These are phyloP conservation scores for Lonchura striata DNA, from an alignment of 2,113 vertebrate species.

Conservation along the genomic window DNA sequence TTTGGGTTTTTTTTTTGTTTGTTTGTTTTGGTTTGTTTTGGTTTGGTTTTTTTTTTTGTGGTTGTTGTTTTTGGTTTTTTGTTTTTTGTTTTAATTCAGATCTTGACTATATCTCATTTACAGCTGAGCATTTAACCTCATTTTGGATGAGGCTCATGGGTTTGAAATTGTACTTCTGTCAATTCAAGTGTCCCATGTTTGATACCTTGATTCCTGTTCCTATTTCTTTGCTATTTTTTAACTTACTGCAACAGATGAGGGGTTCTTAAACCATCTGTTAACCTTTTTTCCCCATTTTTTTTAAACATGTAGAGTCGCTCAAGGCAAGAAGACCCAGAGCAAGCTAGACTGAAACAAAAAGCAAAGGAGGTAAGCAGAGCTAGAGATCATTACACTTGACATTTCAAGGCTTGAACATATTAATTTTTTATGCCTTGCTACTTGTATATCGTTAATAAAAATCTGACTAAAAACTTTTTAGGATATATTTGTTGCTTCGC, in stretches of 20 bases:
- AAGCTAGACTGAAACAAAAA: constrained; percentile 92
- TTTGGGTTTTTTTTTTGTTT: no score
- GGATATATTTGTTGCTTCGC: constrained; percentile 86
- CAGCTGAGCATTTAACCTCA: constrained; percentile 76
- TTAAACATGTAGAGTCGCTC: constrained; percentile 83
- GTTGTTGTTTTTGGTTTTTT: neutral
- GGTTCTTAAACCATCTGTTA: constrained; percentile 91
- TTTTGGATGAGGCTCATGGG: constrained; percentile 76
- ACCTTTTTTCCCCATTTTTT: constrained; percentile 76
- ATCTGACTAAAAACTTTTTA: constrained; percentile 92
- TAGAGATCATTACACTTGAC: constrained; percentile 95
- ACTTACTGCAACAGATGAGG: constrained; percentile 83
- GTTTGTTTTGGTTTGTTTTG: neutral
- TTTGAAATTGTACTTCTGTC: constrained; percentile 76
- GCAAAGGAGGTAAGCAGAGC: constrained; percentile 90
- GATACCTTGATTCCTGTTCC: constrained; percentile 82
- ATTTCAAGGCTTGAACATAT: constrained; percentile 90
- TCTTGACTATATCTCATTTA: constrained; percentile 73
- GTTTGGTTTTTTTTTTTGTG: neutral
- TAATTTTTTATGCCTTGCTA: constrained; percentile 95
- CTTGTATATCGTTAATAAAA: constrained; percentile 98
- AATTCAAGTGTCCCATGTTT: constrained; percentile 81
- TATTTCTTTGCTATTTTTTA: constrained; percentile 76
- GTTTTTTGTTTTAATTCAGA: constrained; percentile 38
- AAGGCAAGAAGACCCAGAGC: constrained; percentile 95